A percentile compares a stretch with the other conserved stretches of the same genome.
Evolutionary conservation across 2,797 vertebrate species (phyloP).

Genomic region (Acropternis orthonyx): DNA sequence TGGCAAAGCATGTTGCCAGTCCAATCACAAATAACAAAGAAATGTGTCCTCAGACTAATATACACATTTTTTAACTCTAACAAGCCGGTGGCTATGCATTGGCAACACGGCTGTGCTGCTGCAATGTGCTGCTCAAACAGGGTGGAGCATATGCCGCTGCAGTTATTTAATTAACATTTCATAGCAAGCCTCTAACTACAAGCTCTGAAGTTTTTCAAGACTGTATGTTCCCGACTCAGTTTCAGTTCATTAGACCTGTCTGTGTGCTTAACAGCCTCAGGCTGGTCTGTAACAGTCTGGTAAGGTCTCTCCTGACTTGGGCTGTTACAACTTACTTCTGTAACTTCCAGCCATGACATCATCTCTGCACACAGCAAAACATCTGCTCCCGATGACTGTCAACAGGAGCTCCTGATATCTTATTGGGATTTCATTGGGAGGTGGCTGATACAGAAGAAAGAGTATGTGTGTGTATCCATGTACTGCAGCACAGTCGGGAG

Average conservation of each 20-base stretch:
- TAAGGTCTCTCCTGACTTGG: background rate
- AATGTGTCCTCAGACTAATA: background rate
- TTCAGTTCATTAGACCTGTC: conserved; percentile 39
- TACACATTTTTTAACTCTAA: background rate
- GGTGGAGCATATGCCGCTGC: background rate
- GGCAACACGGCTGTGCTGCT: background rate
- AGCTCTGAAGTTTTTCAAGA: conserved; percentile 26
- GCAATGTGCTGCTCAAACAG: background rate
- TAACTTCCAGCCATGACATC: background rate
- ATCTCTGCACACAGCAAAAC: background rate
- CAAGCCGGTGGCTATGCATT: background rate
- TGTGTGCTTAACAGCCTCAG: background rate
- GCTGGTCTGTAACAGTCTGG: background rate
- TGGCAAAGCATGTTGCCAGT: background rate
- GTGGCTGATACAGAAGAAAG: background rate
- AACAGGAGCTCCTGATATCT: background rate
- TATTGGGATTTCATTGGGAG: background rate
- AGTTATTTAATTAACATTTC: conserved; percentile 51
- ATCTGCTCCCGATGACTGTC: background rate
- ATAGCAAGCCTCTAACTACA: background rate
- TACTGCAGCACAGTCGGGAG: accelerated
- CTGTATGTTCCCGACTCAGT: background rate
- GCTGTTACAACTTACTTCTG: background rate
- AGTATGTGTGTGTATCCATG: background rate
- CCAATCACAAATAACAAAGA: background rate